Evolutionary conservation across 2,113 vertebrate species (phyloP).

Genomic region (Anguilla japonica): DNA sequence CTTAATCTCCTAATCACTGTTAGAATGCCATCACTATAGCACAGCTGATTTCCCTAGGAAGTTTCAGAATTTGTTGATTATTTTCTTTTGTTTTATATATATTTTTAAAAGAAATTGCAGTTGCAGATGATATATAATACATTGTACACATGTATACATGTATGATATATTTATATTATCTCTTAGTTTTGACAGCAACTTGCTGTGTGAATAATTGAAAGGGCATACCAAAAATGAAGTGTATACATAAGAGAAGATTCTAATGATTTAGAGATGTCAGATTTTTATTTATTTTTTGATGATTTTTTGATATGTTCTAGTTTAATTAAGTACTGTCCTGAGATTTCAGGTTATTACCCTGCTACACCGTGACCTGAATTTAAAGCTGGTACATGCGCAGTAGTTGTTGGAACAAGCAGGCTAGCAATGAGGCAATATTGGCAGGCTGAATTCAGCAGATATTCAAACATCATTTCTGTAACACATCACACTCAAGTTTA

Average conservation of each 20-base stretch:
- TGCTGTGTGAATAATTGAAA: conserved; percentile 42
- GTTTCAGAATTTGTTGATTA: conserved; percentile 30
- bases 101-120: conserved; percentile 38
- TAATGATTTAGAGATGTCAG: conserved; percentile 55
- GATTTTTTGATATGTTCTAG: conserved; percentile 52
- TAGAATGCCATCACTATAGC: conserved; percentile 35
- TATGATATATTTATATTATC: conserved; percentile 58
- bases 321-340: conserved; percentile 34
- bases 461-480: background rate
- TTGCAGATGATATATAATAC: conserved; percentile 49
- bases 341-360: conserved; percentile 11
- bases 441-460: background rate
- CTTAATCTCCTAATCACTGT: conserved; percentile 28
- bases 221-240: conserved; percentile 58
- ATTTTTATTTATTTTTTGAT: conserved; percentile 69
- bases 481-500: background rate
- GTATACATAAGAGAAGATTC: conserved; percentile 49
- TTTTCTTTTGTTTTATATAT: conserved; percentile 48
- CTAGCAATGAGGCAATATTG: background rate
- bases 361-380: background rate
- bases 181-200: conserved; percentile 38
- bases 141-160: conserved; percentile 30
- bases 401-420: background rate
- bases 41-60: conserved; percentile 32
- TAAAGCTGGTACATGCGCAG: conserved; percentile 7